Conservation (phyloP, 2,113 vertebrate species). For the Ciconia stormi region DNA sequence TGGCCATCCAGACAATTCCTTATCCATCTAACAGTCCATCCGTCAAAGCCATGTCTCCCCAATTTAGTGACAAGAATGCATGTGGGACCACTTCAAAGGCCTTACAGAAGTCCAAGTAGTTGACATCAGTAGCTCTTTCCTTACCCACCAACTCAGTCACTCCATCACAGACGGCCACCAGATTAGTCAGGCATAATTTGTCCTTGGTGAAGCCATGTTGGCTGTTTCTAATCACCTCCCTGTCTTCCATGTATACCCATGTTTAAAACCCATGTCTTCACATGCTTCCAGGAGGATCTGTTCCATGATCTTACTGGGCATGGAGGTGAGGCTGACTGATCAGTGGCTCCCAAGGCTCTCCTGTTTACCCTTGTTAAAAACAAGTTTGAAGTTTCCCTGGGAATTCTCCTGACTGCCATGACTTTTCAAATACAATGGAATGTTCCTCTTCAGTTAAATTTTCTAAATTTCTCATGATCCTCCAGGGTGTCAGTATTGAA, state of each 20-base stretch:
- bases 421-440: not conserved
- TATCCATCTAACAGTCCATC: not conserved
- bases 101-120: not conserved
- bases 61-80: not conserved
- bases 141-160: no score
- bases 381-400: not conserved
- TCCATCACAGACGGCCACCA: not conserved
- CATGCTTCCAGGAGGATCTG: not conserved
- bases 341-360: not conserved
- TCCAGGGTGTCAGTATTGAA: not conserved
- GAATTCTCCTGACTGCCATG: rapidly evolving
- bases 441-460: not conserved
- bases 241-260: not conserved
- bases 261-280: no score
- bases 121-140: not conserved
- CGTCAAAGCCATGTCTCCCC: not conserved
- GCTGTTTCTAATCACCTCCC: no score
- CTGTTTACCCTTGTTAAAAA: not conserved
- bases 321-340: not conserved
- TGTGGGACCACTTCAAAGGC: not conserved
- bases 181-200: not conserved
- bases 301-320: not conserved
- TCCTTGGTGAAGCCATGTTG: no score
- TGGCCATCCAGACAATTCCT: not conserved
- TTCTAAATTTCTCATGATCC: not conserved